phyloP scores from a whole-genome alignment of 2,888 invertebrate genomes.

The Cremastobaeus sp. region DNA sequence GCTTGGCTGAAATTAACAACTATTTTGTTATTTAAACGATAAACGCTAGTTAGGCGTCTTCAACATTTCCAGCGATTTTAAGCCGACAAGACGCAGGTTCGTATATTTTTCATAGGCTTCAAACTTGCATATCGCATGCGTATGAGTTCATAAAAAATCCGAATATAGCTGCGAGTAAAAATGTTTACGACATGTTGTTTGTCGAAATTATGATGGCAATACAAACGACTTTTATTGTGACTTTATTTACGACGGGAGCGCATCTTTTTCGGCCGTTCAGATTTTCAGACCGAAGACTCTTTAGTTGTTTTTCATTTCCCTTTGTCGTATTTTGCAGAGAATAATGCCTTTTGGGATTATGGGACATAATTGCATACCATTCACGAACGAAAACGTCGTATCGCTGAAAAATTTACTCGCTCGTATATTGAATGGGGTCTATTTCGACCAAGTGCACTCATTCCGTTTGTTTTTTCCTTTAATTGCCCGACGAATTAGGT shows the following conservation, averaged over 20 bases:
- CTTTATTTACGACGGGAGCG: constrained; percentile 20
- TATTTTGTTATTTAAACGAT: too few relatives aligned
- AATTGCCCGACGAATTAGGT: background rate
- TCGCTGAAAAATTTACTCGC: constrained; percentile 26
- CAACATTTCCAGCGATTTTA: too few relatives aligned
- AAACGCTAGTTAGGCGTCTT: too few relatives aligned
- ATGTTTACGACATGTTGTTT: constrained; percentile 51
- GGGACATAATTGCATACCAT: constrained; percentile 34
- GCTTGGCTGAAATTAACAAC: too few relatives aligned
- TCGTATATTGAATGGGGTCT: constrained; percentile 7
- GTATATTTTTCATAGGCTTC: too few relatives aligned
- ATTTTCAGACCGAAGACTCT: constrained; percentile 1
- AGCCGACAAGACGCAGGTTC: too few relatives aligned
- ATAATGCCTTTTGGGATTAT: constrained; percentile 14
- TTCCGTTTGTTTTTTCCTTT: background rate
- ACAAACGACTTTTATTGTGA: constrained; percentile 30
- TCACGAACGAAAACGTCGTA: constrained; percentile 3
- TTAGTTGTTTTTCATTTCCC: constrained; percentile 7
- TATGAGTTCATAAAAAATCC: constrained; percentile 37
- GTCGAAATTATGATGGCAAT: constrained; percentile 10
- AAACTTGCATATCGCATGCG: too few relatives aligned
- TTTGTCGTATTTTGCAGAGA: background rate
- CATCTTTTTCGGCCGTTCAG: constrained; percentile 1
- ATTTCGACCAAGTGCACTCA: constrained; percentile 9
- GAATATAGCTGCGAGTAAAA: constrained; percentile 42